Evolutionary conservation across 2,888 invertebrate species (phyloP), one percentile per base, ranked within the genome.

Genomic region (Pachycephus smyrnensis): DNA sequence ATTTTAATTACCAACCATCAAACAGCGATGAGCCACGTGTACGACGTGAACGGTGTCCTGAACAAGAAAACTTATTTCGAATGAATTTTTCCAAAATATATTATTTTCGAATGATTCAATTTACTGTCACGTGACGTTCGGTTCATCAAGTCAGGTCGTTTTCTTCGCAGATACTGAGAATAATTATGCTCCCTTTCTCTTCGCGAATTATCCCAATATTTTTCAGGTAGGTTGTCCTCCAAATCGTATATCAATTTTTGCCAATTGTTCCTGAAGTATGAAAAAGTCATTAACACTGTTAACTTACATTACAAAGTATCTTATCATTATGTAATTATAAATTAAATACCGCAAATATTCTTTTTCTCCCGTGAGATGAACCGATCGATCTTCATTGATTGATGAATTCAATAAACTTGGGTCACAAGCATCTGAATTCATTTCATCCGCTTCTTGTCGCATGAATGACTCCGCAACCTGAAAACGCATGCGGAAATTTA

Each of bases 391-490:
- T 9, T 35, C 74, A n/a, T 68, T 75, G 30, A 77, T 12, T 35
- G 77, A 55, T 11, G 30, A 12, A 12, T 77, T 77, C 35, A 77
- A n/a, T 40, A 69, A 55, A 40, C 74, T 32, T 15, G 35, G 33
- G 23, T 77, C 40, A 12, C 77, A 77, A 33, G 40, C n/a, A n/a
- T 75, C 31, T 15, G 68, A 15, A 33, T 36, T 40, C 37, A 75
- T 75, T 4, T 69, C 75, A 6, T 69, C 69, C n/a, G 71, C 77
- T 35, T 77, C 75, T 11, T 77, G 32, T 4, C 77, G 77, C 77
- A 77, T 77, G 75, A 77, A 77, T 1, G 77, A 77, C 1, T 77
- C 77, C 37, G 71, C 77, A 23, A 77, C 40, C 77, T 77, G n/a
- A 32, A 77, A 75, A 23, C 23, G 55, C 55, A 4, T 23, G 23